These are phyloP conservation scores for Sclerurus mexicanus DNA, from an alignment of 2,113 vertebrate genomes.

Conservation along the genomic window DNA sequence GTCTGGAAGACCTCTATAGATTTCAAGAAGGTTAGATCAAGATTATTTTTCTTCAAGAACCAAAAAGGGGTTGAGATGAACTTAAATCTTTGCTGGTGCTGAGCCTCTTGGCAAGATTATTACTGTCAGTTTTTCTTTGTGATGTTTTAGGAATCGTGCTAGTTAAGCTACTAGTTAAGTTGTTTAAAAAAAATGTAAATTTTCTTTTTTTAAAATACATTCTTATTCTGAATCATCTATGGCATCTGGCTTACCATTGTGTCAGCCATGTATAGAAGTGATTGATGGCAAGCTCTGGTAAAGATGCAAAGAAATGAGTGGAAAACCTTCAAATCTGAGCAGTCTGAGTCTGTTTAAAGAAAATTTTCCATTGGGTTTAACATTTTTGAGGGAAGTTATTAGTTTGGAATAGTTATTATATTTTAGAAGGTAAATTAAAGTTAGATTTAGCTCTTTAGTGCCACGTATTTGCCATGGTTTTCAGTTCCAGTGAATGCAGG, in stretches of 20 bases:
- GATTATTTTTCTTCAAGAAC: neutral
- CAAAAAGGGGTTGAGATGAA: neutral
- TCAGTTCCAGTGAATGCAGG: neutral
- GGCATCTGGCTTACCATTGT: neutral
- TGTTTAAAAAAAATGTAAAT: neutral
- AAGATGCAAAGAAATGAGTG: neutral
- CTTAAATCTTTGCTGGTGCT: accelerated
- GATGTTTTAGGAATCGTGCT: neutral
- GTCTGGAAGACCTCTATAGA: neutral
- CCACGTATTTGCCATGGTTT: accelerated
- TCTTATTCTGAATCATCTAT: neutral
- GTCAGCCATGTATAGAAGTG: neutral
- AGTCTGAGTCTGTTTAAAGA: neutral
- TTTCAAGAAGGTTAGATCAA: neutral
- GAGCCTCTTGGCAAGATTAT: neutral
- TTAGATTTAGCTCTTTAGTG: neutral
- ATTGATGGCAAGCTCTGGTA: neutral
- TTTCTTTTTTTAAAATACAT: neutral
- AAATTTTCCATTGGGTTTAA: neutral
- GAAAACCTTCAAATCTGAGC: neutral
- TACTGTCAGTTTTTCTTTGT: neutral
- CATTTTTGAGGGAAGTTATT: neutral
- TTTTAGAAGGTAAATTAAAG: neutral
- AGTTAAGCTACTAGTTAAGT: neutral
- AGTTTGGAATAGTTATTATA: neutral